Evolutionary conservation across 2,113 vertebrate species (phyloP).

Genomic region (Phrynosoma blainvillii): DNA sequence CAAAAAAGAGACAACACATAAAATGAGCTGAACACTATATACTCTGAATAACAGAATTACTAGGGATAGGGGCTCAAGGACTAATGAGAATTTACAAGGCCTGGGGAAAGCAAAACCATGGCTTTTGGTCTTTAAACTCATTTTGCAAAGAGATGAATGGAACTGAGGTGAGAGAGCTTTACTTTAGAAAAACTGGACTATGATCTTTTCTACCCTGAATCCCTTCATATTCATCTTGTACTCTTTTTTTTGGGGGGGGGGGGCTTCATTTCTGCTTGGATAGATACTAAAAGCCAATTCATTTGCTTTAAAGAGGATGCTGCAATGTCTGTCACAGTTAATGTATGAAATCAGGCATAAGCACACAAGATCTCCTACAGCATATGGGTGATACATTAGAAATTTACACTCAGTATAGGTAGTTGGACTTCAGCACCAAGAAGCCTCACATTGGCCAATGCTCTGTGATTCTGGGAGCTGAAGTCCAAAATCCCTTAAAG

Average conservation of each 20-base stretch:
- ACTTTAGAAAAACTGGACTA: conserved; percentile 35
- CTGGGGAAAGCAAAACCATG: not conserved
- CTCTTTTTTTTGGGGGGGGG: not conserved
- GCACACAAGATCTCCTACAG: not conserved
- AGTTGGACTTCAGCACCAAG: not conserved
- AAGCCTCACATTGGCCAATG: no score
- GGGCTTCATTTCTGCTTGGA: conserved; percentile 16
- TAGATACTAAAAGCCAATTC: conserved; percentile 48
- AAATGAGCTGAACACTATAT: not conserved
- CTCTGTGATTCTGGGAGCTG: no score
- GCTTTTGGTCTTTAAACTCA: not conserved
- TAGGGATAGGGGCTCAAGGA: not conserved
- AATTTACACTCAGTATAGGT: conserved; percentile 20
- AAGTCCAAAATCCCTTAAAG: no score
- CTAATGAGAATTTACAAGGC: not conserved
- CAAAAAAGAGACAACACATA: not conserved
- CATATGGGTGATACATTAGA: conserved; percentile 25
- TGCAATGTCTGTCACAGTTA: conserved; percentile 33
- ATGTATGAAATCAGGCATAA: conserved; percentile 20
- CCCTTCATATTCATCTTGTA: not conserved
- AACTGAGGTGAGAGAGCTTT: conserved; percentile 27
- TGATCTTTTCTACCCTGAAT: conserved; percentile 30
- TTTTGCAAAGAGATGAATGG: conserved; percentile 19
- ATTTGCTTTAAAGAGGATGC: conserved; percentile 46
- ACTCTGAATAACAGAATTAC: not conserved